Evolutionary conservation across 2,888 invertebrate genomes (phyloP).

Genomic region (Pyrgus malvae): DNA sequence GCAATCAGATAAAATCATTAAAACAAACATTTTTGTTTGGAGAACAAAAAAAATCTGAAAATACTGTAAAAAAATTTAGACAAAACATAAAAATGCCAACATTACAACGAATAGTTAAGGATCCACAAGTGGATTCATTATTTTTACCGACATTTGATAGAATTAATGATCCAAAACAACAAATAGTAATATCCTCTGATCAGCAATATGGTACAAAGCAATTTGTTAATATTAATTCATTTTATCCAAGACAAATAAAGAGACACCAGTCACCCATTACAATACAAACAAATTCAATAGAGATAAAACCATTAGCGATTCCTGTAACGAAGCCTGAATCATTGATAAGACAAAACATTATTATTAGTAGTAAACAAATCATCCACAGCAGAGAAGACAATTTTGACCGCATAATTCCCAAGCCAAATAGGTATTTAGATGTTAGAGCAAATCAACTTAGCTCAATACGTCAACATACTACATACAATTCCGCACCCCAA

Average conservation of each 20-base stretch:
- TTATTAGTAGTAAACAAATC: conserved; percentile 46
- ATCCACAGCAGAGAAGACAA: background rate
- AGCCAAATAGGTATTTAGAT: background rate
- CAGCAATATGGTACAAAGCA: conserved; percentile 2
- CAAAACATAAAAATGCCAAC: conserved; percentile 2
- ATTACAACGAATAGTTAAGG: background rate
- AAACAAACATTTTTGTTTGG: conserved; percentile 36
- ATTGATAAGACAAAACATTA: conserved; percentile 55
- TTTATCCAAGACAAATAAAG: background rate
- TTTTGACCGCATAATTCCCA: background rate
- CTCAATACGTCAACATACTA: background rate
- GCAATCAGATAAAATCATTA: conserved; percentile 48
- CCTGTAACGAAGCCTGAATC: conserved; percentile 47
- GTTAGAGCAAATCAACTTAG: background rate
- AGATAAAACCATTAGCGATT: conserved; percentile 59
- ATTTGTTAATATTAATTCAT: background rate
- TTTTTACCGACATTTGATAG: background rate
- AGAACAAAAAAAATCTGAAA: conserved; percentile 23
- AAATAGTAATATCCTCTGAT: background rate
- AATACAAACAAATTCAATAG: conserved; percentile 62
- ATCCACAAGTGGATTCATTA: too few relatives aligned
- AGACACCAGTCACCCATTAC: conserved; percentile 42
- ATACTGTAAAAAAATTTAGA: background rate
- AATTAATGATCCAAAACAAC: background rate
- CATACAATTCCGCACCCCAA: background rate